Conservation (phyloP, 2,797 vertebrate genomes). For the Pseudomugil tenellus region DNA sequence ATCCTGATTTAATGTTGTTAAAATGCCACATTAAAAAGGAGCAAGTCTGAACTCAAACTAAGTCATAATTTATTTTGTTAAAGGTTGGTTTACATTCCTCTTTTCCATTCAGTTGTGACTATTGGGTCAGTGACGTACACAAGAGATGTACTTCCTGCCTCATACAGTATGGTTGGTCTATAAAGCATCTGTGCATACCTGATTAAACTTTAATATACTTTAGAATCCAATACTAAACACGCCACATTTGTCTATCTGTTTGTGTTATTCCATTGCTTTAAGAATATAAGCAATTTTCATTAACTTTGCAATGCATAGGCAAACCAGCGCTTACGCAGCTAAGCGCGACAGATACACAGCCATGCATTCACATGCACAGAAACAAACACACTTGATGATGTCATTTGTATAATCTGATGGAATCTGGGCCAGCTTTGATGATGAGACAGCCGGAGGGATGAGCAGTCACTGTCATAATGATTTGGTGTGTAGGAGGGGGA, state of each 20-base stretch:
- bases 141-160: constrained; percentile 48
- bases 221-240: constrained; percentile 1
- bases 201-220: background rate
- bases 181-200: constrained; percentile 14
- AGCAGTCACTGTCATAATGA: constrained; percentile 65
- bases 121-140: constrained; percentile 33
- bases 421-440: constrained; percentile 76
- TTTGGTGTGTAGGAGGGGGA: constrained; percentile 60
- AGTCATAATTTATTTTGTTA: background rate
- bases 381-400: constrained; percentile 47
- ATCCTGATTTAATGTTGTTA: background rate
- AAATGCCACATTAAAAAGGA: background rate
- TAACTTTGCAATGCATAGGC: constrained; percentile 6
- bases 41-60: background rate
- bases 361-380: constrained; percentile 26
- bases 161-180: background rate
- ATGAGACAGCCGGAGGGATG: constrained; percentile 63
- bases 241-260: constrained; percentile 3
- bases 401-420: constrained; percentile 74
- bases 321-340: background rate
- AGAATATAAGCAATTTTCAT: constrained; percentile 9
- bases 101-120: constrained; percentile 12
- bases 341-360: constrained; percentile 10
- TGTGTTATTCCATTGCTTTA: constrained; percentile 17
- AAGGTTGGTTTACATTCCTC: background rate